Evolutionary conservation across 2,113 vertebrate genomes (phyloP), one percentile per base, ranked within the genome.

Genomic region (Hyperopisus bebe): DNA sequence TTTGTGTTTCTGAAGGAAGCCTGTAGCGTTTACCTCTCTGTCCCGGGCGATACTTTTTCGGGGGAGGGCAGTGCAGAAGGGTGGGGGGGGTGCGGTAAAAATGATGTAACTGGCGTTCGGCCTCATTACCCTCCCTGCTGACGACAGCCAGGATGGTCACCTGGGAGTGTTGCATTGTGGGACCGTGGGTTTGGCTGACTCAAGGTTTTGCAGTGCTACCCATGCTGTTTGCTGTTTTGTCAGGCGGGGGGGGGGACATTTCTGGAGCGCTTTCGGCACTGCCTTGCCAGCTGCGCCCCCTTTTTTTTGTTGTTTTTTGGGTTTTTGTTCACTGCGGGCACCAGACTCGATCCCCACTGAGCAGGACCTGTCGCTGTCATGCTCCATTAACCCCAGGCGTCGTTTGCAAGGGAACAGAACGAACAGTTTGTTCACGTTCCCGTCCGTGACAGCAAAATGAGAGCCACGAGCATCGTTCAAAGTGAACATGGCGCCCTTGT

Each of bases 181-280:
- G 58, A 77, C 31, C 17, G 7, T 15, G 62, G 62, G 53, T 66
- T 89, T 66, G 42, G 53, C 53, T 86, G 82, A 90, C 83, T 86
- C 51, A 39, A 50, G 53, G 55, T 10, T 84, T 21, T 27, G 8
- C 47, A 74, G 53, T 53, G 55, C 83, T 89, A 17, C 70, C 5
- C 11, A 19, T 80, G 70, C 89, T 39, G 3, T 90, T 90, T 83
- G 80, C 42, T 83, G 21, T 47, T 84, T 47, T 21, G 82, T 82
- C 77, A 82, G 8, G 35, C 6, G 39, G 66, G 66, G 42, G 15
- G 15, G 17, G 77, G 35, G 53, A 31, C 62, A 31, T 31, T 42
- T 80, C 74, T 80, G 74, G 35, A 42, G 35, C 31, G 15, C 15
- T 15, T 42, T 42, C 1, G 5, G 35, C 35, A 19, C 15, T 17